Evolutionary conservation across 2,888 invertebrate species (phyloP).

Genomic region (Melanchra persicariae): DNA sequence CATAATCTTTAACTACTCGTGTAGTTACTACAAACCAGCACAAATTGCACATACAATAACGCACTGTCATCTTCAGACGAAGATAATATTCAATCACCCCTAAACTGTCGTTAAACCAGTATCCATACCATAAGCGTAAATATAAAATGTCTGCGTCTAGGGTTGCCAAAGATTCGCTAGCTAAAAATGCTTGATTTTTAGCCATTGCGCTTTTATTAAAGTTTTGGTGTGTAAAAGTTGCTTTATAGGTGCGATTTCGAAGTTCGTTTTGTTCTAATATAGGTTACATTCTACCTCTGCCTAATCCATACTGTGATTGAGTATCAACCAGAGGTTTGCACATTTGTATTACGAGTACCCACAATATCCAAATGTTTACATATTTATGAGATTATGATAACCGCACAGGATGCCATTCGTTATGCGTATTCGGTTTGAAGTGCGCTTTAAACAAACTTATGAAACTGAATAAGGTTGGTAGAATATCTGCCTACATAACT

Average conservation of each 20-base stretch:
- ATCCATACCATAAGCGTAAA: slow-evolving; percentile 53
- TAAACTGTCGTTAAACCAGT: slow-evolving; percentile 55
- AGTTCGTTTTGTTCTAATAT: too few species aligned
- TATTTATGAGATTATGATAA: slow-evolving; percentile 39
- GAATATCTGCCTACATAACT: not conserved
- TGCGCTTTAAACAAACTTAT: slow-evolving; percentile 7
- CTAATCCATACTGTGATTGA: not conserved
- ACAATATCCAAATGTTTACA: slow-evolving; percentile 20
- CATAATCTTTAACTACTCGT: slow-evolving; percentile 1
- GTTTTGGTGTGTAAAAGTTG: not conserved
- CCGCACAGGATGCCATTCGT: slow-evolving; percentile 28
- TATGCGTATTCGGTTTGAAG: slow-evolving; percentile 18
- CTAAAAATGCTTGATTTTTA: not conserved
- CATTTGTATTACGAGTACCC: not conserved
- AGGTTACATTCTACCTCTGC: not conserved
- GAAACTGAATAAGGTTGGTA: not conserved
- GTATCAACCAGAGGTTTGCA: not conserved
- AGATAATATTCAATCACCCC: slow-evolving; percentile 60
- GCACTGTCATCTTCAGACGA: slow-evolving; percentile 29
- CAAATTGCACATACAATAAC: slow-evolving; percentile 44
- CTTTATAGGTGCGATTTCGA: too few species aligned
- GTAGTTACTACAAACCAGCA: slow-evolving; percentile 16
- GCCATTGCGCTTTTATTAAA: not conserved
- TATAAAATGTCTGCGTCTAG: slow-evolving; percentile 42
- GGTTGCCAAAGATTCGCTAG: slow-evolving; percentile 30